Percentiles rank a stretch among this genome's conserved stretches.
phyloP scores from a whole-genome alignment of 2,797 vertebrate species.

The Gymnocypris eckloni region DNA sequence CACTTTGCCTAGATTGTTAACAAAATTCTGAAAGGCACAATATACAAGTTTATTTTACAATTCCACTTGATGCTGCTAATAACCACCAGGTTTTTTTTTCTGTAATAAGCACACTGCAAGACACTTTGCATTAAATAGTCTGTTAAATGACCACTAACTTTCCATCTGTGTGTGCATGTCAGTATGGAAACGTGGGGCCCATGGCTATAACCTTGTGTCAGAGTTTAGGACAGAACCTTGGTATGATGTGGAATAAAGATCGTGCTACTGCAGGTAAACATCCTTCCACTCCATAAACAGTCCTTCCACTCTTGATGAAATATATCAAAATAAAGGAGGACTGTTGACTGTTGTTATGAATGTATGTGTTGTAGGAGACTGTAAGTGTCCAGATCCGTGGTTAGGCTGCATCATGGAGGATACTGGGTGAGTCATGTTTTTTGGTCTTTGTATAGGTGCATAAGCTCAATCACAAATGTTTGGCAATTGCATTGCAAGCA shows the following conservation, averaged over 20 bases:
- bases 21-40: background rate
- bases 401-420: conserved; percentile 90
- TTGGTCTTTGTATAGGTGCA: background rate
- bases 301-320: background rate
- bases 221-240: conserved; percentile 95
- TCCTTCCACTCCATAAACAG: background rate
- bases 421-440: conserved; percentile 76
- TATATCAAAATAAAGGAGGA: background rate
- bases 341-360: background rate
- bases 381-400: conserved; percentile 84
- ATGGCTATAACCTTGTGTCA: conserved; percentile 95
- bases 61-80: background rate
- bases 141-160: background rate
- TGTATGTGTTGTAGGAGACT: conserved; percentile 75
- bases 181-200: conserved; percentile 91
- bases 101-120: background rate
- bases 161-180: conserved; percentile 44
- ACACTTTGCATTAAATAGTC: background rate
- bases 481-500: background rate
- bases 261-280: conserved; percentile 83
- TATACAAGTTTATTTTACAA: background rate
- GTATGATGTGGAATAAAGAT: conserved; percentile 96
- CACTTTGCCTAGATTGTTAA: background rate
- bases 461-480: background rate
- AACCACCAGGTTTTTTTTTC: background rate